Base-by-base conservation (phyloP, 2,797 vertebrate species). In the Taeniopygia guttata region DNA sequence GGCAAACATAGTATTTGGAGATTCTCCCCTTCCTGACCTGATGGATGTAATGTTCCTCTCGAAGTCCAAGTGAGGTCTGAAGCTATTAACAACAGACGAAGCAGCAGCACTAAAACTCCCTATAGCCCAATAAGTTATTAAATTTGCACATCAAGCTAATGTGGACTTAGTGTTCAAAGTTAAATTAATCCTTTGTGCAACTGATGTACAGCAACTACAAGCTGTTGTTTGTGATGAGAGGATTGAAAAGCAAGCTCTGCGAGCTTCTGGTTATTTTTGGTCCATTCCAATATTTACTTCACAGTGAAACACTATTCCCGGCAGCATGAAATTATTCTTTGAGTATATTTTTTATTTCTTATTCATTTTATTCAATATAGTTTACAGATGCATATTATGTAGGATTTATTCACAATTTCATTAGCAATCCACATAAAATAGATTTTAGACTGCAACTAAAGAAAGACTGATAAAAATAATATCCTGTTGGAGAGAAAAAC, bases 171-270 rank as follows among this genome's bases (percentile, higher is more conserved):
- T 75, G 54, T 75, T 90, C 45, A 18, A 74, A 72, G 25, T 84
- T 67, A 86, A 93, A 94, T 88, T 86, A 93, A 68, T 88, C 62
- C 60, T 94, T 75, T 58, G 77, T 81, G 85, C 23, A 87, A 64
- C 38, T 32, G 25, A 67, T n/a, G 25, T 34, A 77, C 22, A 62
- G 32, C 38, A 93, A 55, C 48, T 62, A 40, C 54, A 86, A 60
- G 27, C 23, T 68, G 52, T 8, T 82, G 22, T 74, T 92, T 46
- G 25, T 30, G 11, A 62, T 75, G 55, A 45, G 29, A 86, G 32
- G 21, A 40, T 4, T 69, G 46, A 36, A 73, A 91, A 88, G 75
- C 9, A 78, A 91, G 5, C n/a, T 80, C 30, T 86, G 25, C 10
- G 70, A 46, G 10, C 22, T 88, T 88, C 54, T 77, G 16, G 23